A percentile compares a stretch with the other conserved stretches of the same genome.
These are phyloP conservation scores for Leptinotarsa defecta DNA, from an alignment of 1,140 invertebrate genomes.

Conservation along the genomic window DNA sequence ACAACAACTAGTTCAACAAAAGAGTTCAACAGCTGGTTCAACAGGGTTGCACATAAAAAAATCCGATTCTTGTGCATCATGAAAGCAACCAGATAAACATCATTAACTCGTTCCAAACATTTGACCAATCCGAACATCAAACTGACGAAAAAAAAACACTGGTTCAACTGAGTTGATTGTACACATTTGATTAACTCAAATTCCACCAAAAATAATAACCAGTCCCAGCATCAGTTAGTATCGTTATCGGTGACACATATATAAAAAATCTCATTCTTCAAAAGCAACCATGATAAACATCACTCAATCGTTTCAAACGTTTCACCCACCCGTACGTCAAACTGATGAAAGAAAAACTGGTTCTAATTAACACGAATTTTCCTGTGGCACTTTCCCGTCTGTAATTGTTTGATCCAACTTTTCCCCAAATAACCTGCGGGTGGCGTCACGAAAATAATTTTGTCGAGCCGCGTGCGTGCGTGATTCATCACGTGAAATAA, in stretches of 20 bases:
- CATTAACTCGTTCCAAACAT: background rate
- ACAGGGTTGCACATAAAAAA: too few relatives aligned
- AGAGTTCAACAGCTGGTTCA: too few relatives aligned
- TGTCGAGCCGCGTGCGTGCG: background rate
- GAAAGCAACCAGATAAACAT: background rate
- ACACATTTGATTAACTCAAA: too few relatives aligned
- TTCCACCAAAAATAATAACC: too few relatives aligned
- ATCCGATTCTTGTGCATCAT: too few relatives aligned
- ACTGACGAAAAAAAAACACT: too few relatives aligned
- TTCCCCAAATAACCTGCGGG: conserved; percentile 1
- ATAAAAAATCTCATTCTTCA: too few relatives aligned
- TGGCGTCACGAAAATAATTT: conserved; percentile 2
- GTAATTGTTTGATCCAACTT: conserved; percentile 2
- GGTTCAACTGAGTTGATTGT: too few relatives aligned
- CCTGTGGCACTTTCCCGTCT: background rate
- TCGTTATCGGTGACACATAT: too few relatives aligned
- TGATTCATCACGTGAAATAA: background rate
- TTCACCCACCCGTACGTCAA: background rate
- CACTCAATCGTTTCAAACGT: background rate
- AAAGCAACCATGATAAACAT: background rate
- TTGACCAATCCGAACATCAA: too few relatives aligned
- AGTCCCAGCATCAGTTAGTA: background rate
- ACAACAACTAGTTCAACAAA: too few relatives aligned
- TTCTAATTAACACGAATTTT: conserved; percentile 1
- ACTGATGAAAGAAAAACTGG: background rate